Base-by-base conservation (phyloP, 2,113 vertebrate genomes). In the Todiramphus chloris region DNA sequence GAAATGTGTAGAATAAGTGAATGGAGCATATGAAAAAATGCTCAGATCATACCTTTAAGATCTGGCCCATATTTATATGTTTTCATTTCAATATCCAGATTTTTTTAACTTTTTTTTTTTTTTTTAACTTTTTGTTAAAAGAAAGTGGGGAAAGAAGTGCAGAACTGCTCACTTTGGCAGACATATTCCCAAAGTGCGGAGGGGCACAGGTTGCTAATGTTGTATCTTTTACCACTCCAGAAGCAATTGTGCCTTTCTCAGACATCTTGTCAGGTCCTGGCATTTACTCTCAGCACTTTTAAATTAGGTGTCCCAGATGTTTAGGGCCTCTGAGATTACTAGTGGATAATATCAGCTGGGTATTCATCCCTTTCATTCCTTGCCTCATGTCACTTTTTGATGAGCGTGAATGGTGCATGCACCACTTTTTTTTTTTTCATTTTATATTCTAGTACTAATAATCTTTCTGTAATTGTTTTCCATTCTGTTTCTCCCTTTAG, bases 401-500 rank as follows among this genome's bases (percentile, higher is more conserved):
- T 72, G 55, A 73, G 62, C 79, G 60, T 1, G 2, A 94, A 60
- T 14, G 14, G 2, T 50, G 18, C 43, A 21, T 27, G 64, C 33
- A 48, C n/a, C 75, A 5, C 20, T 35, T 74, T 39, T 55, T 46
- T 6, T 50, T 55, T 62, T 53, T 53, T 53, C 14, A 53, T 27
- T 55, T 70, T 21, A 23, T 41, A 43, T 41, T 55, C 41, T 78
- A 77, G 20, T 89, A 10, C 72, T 90, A 59, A 80, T 93, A 95
- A 60, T 67, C 63, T 67, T 74, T 82, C 63, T 75, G 76, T 96
- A 93, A 95, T 92, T 90, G 63, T 95, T 93, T 96, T 93, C 51
- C 39, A 15, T 86, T 93, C 74, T 96, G 41, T 92, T 97, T 97
- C 66, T 94, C 77, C 74, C 90, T 96, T 90, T 94, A 99, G 99